Evolutionary conservation across 2,888 invertebrate species (phyloP).

Genomic region (Lasioglossum lativentre): DNA sequence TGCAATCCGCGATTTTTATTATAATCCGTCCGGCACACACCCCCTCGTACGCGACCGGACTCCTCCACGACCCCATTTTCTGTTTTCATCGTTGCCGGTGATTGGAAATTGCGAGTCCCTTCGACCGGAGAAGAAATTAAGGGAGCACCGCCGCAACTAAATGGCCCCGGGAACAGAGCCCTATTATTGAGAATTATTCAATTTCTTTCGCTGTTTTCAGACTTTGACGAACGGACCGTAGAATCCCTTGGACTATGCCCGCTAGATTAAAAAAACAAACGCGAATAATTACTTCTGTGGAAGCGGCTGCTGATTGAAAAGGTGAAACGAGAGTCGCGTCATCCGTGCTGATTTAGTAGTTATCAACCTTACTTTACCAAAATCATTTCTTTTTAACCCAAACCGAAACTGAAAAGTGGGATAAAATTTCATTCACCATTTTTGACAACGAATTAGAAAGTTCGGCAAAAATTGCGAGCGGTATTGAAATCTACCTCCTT

Average conservation of each 20-base stretch:
- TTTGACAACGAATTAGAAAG: not conserved
- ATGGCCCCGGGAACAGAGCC: not conserved
- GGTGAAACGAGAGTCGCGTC: not conserved
- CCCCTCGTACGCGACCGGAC: slow-evolving; percentile 48
- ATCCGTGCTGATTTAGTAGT: not conserved
- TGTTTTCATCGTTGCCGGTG: not conserved
- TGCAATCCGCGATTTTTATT: slow-evolving; percentile 65
- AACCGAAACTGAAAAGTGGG: not conserved
- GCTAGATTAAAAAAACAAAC: not conserved
- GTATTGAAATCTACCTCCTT: too few species aligned
- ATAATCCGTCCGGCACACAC: slow-evolving; percentile 51
- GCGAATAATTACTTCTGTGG: not conserved
- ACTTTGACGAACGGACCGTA: not conserved
- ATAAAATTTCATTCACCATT: not conserved
- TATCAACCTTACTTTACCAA: too few species aligned
- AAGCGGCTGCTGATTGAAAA: not conserved
- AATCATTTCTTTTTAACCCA: too few species aligned
- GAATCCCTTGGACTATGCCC: not conserved
- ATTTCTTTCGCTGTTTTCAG: not conserved
- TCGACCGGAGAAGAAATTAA: not conserved
- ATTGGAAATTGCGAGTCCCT: not conserved
- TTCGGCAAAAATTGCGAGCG: not conserved
- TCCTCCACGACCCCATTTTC: slow-evolving; percentile 19
- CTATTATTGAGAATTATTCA: not conserved
- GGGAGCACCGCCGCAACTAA: not conserved